Base-by-base conservation (phyloP, 2,797 vertebrate species). In the Sebastes taczanowskii region DNA sequence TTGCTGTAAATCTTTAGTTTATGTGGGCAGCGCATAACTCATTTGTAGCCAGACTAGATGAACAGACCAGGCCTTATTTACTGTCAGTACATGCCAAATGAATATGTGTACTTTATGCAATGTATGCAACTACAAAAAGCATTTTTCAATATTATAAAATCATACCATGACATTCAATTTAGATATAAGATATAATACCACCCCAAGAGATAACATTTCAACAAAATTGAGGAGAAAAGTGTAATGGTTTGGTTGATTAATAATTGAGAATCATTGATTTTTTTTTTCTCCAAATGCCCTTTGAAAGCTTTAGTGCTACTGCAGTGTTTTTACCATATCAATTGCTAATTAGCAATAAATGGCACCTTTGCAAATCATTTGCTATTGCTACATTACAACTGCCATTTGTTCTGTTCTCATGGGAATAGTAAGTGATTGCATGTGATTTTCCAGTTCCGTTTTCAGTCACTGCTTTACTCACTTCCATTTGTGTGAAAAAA, bases 221-320 rank as follows among this genome's bases (percentile, higher is more conserved):
- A 78, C 46, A 85, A 81, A 87, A 58, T 27, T 32, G 42, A 56
- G 38, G 59, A 77, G 74, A 87, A 84, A 83, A 71, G 42, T 67
- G 52, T 58, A 83, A 90, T 79, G 83, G 69, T 79, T 88, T 65
- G 14, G 74, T 35, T 82, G 76, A 86, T 93, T 86, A 93, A 92
- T 92, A 92, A 93, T 93, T 94, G 52, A 95, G 73, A 82, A 80
- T 72, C 75, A 94, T 91, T 89, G 90, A 92, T 85, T 63, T 61
- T 79, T 71, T 71, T 70, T 38, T 20, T 68, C 16, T 72, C 71
- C 64, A 81, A 91, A 90, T 91, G 83, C 62, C 83, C 73, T 80
- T 83, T 82, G 71, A 90, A 85, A 77, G 78, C 77, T 80, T 79
- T 25, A 32, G 30, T 78, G 56, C 74, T 60, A 22, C 42, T 67